Evolutionary conservation across 2,113 vertebrate genomes (phyloP).

Genomic region (Menura novaehollandiae): DNA sequence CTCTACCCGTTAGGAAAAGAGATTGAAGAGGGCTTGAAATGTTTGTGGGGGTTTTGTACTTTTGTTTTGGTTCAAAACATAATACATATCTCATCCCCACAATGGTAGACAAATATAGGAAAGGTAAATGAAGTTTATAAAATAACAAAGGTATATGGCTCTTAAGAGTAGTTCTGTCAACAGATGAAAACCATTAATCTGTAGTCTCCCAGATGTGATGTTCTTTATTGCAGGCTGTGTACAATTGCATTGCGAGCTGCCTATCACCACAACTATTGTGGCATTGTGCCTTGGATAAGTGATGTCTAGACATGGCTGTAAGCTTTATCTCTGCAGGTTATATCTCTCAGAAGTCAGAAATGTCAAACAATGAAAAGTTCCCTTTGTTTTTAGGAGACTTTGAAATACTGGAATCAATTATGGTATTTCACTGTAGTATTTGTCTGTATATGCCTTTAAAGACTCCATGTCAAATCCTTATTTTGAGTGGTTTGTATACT

Average conservation of each 20-base stretch:
- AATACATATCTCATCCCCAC: neutral
- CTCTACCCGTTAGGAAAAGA: neutral
- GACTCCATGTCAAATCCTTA: neutral
- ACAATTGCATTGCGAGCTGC: neutral
- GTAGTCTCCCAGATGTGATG: neutral
- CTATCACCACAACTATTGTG: neutral
- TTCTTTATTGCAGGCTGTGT: neutral
- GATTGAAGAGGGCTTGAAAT: neutral
- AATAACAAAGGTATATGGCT: neutral
- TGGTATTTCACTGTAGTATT: neutral
- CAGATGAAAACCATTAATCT: neutral
- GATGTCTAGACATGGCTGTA: neutral
- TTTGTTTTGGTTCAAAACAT: neutral
- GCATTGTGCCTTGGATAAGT: neutral
- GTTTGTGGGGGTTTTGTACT: neutral
- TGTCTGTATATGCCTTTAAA: neutral
- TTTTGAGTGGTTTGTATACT: neutral
- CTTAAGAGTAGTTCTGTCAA: neutral
- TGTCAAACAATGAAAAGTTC: neutral
- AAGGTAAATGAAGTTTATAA: neutral
- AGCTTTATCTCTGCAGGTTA: neutral
- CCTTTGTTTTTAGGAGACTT: neutral
- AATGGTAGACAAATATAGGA: neutral
- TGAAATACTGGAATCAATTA: neutral
- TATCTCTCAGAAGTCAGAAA: neutral